Base-by-base conservation (phyloP, 2,888 invertebrate genomes). In the Nasonovia ribisnigri region DNA sequence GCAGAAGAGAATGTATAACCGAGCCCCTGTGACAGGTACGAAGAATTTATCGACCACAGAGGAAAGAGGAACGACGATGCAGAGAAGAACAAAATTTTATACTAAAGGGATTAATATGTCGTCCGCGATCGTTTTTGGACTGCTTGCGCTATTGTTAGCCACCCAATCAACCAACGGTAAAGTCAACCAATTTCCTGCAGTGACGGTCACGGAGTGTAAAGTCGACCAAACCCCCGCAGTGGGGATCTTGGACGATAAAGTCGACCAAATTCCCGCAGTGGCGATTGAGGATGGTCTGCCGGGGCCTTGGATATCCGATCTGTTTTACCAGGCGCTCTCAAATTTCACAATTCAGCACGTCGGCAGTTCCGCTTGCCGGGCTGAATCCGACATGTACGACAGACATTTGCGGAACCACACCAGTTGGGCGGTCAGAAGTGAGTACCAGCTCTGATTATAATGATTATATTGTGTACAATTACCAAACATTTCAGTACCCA, bases 351-450 rank as follows among this genome's bases (percentile, higher is more conserved):
- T 89, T 10, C 60, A 6, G 3, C 10, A 43, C 3, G 57, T 43
- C 57, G 57, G 57, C 60, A 89, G 43, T 8, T 4, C 57, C 4
- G 29, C 60, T 43, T 94, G 94, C 95, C 95, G 43, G 13, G 29
- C 42, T 3, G 60, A 89, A 42, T 57, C 89, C 13, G 60, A 60
- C 10, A 54, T 89, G 43, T 89, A 89, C 16, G 29, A 57, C 57
- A 89, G 43, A 57, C 46, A 89, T 57, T 57, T 89, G 42, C 24
- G 29, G 43, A 89, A 89, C 13, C 24, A 89, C 26, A 89, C 57
- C 8, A 57, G 46, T 89, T 89, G 89, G 89, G 89, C 89, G 11
- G 89, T 57, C 43, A 54, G 60, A 36, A 89, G 89, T 89, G 57
- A 89, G 89, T 43, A 51, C 11, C 36, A 1, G 36, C 10, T 36